phyloP scores from a whole-genome alignment of 2,888 invertebrate genomes.

The Caenorhabditis sinica region DNA sequence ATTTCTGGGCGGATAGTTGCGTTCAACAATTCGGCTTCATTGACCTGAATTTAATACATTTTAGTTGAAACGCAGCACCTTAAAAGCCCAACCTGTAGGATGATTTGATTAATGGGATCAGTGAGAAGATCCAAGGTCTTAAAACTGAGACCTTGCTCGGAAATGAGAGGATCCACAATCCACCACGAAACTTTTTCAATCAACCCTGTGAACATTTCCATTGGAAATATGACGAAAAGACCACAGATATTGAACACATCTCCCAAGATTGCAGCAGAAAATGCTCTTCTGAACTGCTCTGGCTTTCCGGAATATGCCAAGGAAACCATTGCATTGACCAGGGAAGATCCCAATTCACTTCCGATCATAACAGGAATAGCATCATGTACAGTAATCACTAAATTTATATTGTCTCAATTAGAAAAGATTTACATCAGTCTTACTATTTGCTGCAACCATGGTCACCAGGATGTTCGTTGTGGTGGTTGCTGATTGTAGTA shows the following conservation, averaged over 20 bases:
- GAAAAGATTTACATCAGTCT: too few relatives aligned
- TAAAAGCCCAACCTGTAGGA: slow-evolving; percentile 72
- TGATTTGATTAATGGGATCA: slow-evolving; percentile 78
- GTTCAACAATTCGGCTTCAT: slow-evolving; percentile 73
- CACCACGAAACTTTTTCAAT: slow-evolving; percentile 76
- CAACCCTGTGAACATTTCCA: slow-evolving; percentile 84
- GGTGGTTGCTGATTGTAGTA: slow-evolving; percentile 78
- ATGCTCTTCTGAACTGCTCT: slow-evolving; percentile 84
- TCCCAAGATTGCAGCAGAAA: slow-evolving; percentile 86
- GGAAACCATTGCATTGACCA: slow-evolving; percentile 86
- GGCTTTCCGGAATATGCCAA: slow-evolving; percentile 84
- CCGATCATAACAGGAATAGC: slow-evolving; percentile 87
- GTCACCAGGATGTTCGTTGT: slow-evolving; percentile 78
- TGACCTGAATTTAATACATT: slow-evolving; percentile 64
- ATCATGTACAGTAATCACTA: slow-evolving; percentile 84
- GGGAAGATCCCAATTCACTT: slow-evolving; percentile 86
- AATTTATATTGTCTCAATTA: too few relatives aligned
- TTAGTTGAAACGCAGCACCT: neutral
- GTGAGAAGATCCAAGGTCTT: slow-evolving; percentile 79
- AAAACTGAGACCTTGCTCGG: slow-evolving; percentile 74
- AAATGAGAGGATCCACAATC: slow-evolving; percentile 76
- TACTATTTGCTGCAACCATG: slow-evolving; percentile 86
- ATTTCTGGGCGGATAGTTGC: slow-evolving; percentile 72
- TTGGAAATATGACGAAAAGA: slow-evolving; percentile 85
- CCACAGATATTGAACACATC: slow-evolving; percentile 87